These are phyloP conservation scores for Epinephelus lanceolatus DNA, from an alignment of 2,113 vertebrate genomes.

Conservation along the genomic window DNA sequence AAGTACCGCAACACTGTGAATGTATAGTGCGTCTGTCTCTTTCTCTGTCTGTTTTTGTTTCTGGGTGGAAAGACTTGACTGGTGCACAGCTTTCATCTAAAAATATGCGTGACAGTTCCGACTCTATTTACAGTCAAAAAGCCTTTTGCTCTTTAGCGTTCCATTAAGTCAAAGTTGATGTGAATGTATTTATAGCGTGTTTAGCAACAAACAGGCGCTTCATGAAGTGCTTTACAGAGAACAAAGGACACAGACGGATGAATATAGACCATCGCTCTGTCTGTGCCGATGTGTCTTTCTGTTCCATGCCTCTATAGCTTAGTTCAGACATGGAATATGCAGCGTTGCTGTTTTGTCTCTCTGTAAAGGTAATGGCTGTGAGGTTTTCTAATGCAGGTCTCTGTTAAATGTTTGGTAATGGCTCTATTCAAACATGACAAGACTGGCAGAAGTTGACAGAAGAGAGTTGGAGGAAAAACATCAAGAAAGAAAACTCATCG, in stretches of 20 bases:
- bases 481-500: background rate
- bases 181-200: conserved; percentile 56
- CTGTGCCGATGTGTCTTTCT: conserved; percentile 8
- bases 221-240: conserved; percentile 8
- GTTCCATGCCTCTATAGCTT: background rate
- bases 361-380: background rate
- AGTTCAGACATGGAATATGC: background rate
- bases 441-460: background rate
- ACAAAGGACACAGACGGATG: conserved; percentile 43
- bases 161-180: conserved; percentile 39
- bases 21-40: background rate
- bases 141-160: conserved; percentile 50
- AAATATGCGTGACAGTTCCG: conserved; percentile 31
- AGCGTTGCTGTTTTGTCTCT: background rate
- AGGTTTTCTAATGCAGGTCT: background rate
- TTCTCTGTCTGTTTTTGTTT: background rate
- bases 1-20: background rate
- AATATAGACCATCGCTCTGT: conserved; percentile 40
- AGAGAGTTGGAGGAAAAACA: background rate
- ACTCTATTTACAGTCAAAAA: conserved; percentile 43
- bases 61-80: background rate
- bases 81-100: conserved; percentile 38
- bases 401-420: background rate
- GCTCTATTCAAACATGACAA: conserved; percentile 6
- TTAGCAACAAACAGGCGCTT: conserved; percentile 32